A percentile compares a stretch with the other conserved stretches of the same genome.
phyloP scores from a whole-genome alignment of 23 tunicate genomes.

The Corella eumyota region DNA sequence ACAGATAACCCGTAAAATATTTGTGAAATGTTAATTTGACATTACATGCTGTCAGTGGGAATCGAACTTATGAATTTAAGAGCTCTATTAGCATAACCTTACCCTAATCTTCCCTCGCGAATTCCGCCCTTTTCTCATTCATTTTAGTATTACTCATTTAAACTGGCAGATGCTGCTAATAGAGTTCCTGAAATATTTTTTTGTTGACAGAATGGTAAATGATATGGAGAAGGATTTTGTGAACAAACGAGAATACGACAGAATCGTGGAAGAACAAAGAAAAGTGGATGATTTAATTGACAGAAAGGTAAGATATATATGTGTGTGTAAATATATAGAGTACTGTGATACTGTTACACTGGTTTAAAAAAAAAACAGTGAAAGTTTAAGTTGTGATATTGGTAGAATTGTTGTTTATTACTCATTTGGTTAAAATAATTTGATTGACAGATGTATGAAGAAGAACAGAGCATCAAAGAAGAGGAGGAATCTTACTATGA shows the following conservation, averaged over 20 bases:
- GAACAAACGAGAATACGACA: constrained; percentile 61
- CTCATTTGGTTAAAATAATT: background rate
- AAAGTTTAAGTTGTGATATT: background rate
- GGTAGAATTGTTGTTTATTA: background rate
- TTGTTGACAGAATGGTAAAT: too few species aligned
- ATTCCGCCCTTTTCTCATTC: too few species aligned
- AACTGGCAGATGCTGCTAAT: too few species aligned
- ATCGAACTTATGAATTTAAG: too few species aligned
- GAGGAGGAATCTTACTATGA: constrained; percentile 71
- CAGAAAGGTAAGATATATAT: constrained; percentile 14
- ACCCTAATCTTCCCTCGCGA: too few species aligned
- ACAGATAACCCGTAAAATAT: constrained; percentile 24
- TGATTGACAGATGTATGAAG: constrained; percentile 37
- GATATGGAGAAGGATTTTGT: constrained; percentile 55
- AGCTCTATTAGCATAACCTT: too few species aligned
- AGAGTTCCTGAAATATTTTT: too few species aligned
- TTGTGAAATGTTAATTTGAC: background rate
- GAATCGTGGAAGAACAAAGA: constrained; percentile 70
- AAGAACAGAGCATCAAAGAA: constrained; percentile 50
- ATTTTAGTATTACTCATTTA: too few species aligned
- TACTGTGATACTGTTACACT: too few species aligned
- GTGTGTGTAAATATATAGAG: too few species aligned
- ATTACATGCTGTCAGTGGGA: too few species aligned
- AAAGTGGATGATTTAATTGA: constrained; percentile 79
- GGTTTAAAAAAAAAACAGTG: too few species aligned